Percentiles rank a stretch among this genome's conserved stretches.
Evolutionary conservation across 2,797 vertebrate species (phyloP).

Genomic region (Enteromius mattozi): DNA sequence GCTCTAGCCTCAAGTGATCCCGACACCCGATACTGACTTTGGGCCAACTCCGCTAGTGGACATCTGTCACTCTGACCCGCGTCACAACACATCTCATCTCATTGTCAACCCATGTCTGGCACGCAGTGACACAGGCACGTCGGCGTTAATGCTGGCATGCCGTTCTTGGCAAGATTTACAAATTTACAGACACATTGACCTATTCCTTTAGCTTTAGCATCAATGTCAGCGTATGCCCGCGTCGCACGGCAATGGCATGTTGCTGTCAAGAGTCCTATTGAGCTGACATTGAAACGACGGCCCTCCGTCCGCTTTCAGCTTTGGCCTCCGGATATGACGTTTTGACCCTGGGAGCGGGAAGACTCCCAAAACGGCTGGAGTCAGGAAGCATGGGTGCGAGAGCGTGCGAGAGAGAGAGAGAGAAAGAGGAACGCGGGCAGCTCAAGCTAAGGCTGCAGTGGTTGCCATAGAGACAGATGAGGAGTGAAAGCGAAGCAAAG

Average conservation of each 20-base stretch:
- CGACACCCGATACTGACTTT: constrained; percentile 55
- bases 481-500: constrained; percentile 70
- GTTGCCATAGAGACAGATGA: constrained; percentile 82
- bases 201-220: constrained; percentile 80
- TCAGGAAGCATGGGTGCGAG: constrained; percentile 60
- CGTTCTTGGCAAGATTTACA: constrained; percentile 68
- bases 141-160: constrained; percentile 60
- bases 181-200: constrained; percentile 80
- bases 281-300: constrained; percentile 65
- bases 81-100: constrained; percentile 70
- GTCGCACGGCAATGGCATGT: constrained; percentile 64
- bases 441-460: constrained; percentile 74
- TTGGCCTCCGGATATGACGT: constrained; percentile 69
- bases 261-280: constrained; percentile 65
- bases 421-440: background rate
- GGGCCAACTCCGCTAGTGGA: constrained; percentile 74
- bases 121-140: background rate
- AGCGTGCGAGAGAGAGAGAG: background rate
- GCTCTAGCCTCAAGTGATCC: constrained; percentile 56
- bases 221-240: constrained; percentile 73
- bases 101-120: constrained; percentile 67
- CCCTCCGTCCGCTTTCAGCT: constrained; percentile 61
- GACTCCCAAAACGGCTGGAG: constrained; percentile 68
- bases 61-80: constrained; percentile 81
- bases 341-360: constrained; percentile 71